Base-by-base conservation (phyloP, 2,888 invertebrate genomes). In the Netelia fuscicornis region DNA sequence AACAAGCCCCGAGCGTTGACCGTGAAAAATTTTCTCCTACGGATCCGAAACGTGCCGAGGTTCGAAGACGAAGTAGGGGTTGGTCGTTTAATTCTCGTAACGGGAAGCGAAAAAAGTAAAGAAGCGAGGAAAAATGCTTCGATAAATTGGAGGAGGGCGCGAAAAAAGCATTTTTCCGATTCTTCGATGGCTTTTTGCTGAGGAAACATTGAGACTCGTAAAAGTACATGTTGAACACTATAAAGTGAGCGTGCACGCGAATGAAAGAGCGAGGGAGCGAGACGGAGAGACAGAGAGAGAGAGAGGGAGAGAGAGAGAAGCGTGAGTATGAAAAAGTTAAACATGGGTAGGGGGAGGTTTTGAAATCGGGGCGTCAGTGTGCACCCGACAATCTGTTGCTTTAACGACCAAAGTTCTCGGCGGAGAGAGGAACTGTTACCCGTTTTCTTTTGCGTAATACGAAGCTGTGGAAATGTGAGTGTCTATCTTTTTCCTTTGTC, bases 351-450 rank as follows among this genome's bases (percentile, higher is more conserved):
- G 25, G 20, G 23, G 23, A 44, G 23, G 74, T 75, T 85, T 85
- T 54, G 78, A 75, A 83, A 86, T 85, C 67, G 81, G 44, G 65
- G 85, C 70, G 78, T 85, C 72, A 65, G 72, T 64, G 48, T 70
- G 82, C 52, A 85, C 65, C 58, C 79, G 75, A 81, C 86, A 86
- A 86, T 87, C 86, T 87, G 87, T 86, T 87, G 87, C 86, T 87
- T 80, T 86, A 86, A 87, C 86, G 87, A 86, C 80, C 77, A 81
- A 87, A 87, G 74, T 86, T 87, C 78, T 54, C 71, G 71, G 58
- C 65, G 64, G 64, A 60, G 71, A 44, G 72, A 81, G 76, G 81
- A 54, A 81, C 85, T 83, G 84, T 81, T 83, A 74, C 81, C 37
- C 82, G 75, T 84, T 87, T 86, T 86, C 82, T 84, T 48, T 80